These are phyloP conservation scores for Holacanthella duospinosa DNA, from an alignment of 2,888 invertebrate species.

Conservation along the genomic window DNA sequence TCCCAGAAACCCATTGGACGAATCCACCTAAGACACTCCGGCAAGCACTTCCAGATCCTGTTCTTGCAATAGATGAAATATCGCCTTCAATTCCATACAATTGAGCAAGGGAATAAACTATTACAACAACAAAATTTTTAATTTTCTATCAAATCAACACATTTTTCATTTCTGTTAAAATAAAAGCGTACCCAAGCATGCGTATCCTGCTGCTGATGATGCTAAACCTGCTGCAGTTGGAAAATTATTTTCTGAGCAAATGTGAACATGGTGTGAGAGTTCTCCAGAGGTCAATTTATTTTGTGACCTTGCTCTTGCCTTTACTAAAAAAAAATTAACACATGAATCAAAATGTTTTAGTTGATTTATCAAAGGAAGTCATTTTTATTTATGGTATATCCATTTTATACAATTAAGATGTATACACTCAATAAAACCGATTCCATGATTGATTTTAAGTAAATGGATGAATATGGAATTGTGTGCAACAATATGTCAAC, in stretches of 20 bases:
- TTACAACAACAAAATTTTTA: constrained; percentile 1
- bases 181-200: constrained; percentile 58
- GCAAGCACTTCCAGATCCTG: constrained; percentile 92
- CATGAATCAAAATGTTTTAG: neutral
- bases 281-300: constrained; percentile 39
- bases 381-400: neutral
- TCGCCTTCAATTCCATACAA: constrained; percentile 64
- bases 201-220: constrained; percentile 96
- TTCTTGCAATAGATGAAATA: constrained; percentile 65
- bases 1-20: constrained; percentile 79
- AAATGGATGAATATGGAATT: too few species aligned
- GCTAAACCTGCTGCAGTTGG: constrained; percentile 97
- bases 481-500: too few species aligned
- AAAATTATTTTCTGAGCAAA: constrained; percentile 90
- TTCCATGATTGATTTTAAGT: too few species aligned
- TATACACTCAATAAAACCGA: too few species aligned
- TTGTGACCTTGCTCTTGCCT: constrained; percentile 43
- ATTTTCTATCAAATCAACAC: neutral
- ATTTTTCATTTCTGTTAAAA: neutral
- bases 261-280: constrained; percentile 47
- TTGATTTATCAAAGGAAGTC: constrained; percentile 26
- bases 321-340: constrained; percentile 44
- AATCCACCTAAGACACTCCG: constrained; percentile 90
- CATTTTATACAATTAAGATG: neutral
- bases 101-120: constrained; percentile 60